Percentiles rank a stretch among this genome's conserved stretches.
These are phyloP conservation scores for Neolamprologus sp. DNA, from an alignment of 2,113 vertebrate genomes.

Conservation along the genomic window DNA sequence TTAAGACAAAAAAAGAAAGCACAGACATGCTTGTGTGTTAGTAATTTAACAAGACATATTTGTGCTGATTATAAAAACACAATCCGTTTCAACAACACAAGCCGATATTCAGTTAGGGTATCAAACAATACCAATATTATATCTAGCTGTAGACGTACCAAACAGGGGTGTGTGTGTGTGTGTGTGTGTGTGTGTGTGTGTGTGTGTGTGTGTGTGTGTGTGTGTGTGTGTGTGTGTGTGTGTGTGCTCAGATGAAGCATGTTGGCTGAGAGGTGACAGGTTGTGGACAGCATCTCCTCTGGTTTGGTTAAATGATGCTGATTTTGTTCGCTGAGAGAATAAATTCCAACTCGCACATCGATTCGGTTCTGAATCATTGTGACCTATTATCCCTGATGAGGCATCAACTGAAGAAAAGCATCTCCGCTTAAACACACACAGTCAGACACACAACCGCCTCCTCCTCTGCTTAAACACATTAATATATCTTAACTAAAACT, in stretches of 20 bases:
- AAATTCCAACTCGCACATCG: slow-evolving; percentile 45
- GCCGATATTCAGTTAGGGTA: background rate
- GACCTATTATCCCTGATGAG: slow-evolving; percentile 36
- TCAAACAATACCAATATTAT: background rate
- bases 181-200: background rate
- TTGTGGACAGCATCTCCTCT: background rate
- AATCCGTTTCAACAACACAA: background rate
- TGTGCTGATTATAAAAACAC: background rate
- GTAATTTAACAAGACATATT: background rate
- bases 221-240: background rate
- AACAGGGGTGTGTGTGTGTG: background rate
- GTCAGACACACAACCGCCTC: background rate
- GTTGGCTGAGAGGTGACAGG: background rate
- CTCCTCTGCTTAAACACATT: background rate
- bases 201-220: background rate
- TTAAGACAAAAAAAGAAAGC: background rate
- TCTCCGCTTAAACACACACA: background rate
- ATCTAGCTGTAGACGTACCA: background rate
- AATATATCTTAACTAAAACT: background rate
- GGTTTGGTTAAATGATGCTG: slow-evolving; percentile 7
- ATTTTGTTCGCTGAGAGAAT: background rate
- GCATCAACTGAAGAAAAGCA: background rate
- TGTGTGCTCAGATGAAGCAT: background rate
- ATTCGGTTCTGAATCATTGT: slow-evolving; percentile 46
- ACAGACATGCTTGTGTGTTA: background rate